These are phyloP conservation scores for Mallateleia sp. DNA, from an alignment of 2,888 invertebrate species.

Conservation along the genomic window DNA sequence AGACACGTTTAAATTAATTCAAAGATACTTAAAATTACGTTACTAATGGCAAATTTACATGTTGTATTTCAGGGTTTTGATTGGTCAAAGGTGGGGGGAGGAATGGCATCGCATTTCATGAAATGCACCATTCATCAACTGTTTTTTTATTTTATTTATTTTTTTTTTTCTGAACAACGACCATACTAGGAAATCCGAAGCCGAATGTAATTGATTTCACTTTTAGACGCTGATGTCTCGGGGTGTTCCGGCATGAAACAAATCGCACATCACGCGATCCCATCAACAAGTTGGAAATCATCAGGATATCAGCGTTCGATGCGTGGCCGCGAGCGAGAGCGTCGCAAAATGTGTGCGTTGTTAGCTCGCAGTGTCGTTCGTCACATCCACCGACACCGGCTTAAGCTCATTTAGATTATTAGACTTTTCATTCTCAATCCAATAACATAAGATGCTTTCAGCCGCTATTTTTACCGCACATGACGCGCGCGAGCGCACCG, in stretches of 20 bases:
- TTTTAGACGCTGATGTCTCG: slow-evolving; percentile 30
- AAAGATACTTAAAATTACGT: too few species aligned
- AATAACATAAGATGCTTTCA: slow-evolving; percentile 42
- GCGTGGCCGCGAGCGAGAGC: slow-evolving; percentile 1
- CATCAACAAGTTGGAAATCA: slow-evolving; percentile 85
- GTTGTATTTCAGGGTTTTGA: too few species aligned
- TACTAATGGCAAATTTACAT: too few species aligned
- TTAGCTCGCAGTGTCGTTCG: neutral
- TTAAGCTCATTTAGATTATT: slow-evolving; percentile 67
- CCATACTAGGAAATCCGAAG: neutral
- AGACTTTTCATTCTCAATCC: slow-evolving; percentile 54
- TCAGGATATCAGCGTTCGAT: slow-evolving; percentile 64
- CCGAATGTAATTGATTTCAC: slow-evolving; percentile 35
- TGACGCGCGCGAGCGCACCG: slow-evolving; percentile 23
- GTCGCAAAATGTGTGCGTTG: slow-evolving; percentile 19
- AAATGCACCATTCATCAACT: too few species aligned
- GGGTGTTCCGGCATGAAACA: slow-evolving; percentile 39
- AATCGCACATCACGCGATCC: slow-evolving; percentile 71
- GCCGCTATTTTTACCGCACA: slow-evolving; percentile 36
- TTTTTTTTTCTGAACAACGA: too few species aligned
- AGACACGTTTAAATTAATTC: too few species aligned
- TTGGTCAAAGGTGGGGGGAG: too few species aligned
- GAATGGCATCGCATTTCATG: too few species aligned
- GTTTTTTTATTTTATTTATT: too few species aligned
- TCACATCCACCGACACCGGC: slow-evolving; percentile 33